Percentiles rank a stretch among this genome's conserved stretches.
Conservation (phyloP, 2,888 invertebrate genomes). For the Phyllotreta striolata region DNA sequence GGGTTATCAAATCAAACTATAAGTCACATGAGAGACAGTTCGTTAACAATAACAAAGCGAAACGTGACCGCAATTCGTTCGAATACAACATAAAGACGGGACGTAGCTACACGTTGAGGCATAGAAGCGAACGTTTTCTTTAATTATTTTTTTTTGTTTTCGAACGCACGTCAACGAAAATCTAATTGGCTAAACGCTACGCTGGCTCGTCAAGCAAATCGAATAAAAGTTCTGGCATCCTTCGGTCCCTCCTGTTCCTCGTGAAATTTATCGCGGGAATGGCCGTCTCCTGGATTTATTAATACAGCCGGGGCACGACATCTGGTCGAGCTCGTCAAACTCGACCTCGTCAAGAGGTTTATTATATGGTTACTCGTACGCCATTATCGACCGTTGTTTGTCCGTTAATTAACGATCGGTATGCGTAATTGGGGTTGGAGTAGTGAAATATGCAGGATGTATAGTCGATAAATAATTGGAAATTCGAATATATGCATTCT, state of each 20-base stretch:
- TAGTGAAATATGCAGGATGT: no score
- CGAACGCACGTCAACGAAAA: conserved; percentile 17
- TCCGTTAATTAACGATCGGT: no score
- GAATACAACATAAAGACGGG: neutral
- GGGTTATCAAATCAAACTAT: no score
- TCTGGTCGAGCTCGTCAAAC: conserved; percentile 48
- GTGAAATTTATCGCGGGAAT: conserved; percentile 28
- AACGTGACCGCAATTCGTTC: conserved; percentile 23
- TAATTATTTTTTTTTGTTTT: conserved; percentile 22
- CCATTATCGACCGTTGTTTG: no score
- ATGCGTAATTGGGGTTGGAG: no score
- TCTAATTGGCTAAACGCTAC: conserved; percentile 33
- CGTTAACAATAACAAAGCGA: conserved; percentile 25
- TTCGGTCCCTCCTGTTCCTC: conserved; percentile 31
- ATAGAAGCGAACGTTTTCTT: no score
- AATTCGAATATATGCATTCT: no score
- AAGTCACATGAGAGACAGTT: conserved; percentile 15
- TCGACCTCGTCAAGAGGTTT: no score
- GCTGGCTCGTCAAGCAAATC: conserved; percentile 23
- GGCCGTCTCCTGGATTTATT: conserved; percentile 30
- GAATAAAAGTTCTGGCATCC: conserved; percentile 29
- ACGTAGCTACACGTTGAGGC: conserved; percentile 16
- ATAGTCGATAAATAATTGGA: no score
- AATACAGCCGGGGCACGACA: conserved; percentile 39
- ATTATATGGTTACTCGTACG: no score